Conservation (phyloP, 2,113 vertebrate species). For the Stegastes partitus region DNA sequence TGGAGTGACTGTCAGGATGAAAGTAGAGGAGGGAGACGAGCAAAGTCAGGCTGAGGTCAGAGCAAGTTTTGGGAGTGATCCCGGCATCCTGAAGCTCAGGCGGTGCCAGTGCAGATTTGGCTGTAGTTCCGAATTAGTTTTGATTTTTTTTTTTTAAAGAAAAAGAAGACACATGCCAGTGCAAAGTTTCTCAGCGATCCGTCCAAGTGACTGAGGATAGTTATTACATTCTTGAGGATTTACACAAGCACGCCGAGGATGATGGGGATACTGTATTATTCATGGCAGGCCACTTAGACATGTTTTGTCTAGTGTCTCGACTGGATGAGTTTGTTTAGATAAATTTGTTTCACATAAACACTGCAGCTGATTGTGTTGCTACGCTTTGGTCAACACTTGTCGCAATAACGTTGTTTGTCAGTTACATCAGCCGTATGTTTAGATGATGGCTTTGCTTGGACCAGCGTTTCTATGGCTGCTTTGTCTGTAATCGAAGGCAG, state of each 20-base stretch:
- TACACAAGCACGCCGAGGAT: slow-evolving; percentile 46
- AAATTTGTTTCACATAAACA: slow-evolving; percentile 69
- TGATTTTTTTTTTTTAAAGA: background rate
- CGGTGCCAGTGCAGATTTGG: slow-evolving; percentile 60
- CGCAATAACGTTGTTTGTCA: slow-evolving; percentile 72
- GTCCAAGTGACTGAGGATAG: slow-evolving; percentile 48
- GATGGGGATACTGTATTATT: slow-evolving; percentile 63
- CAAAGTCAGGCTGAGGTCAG: slow-evolving; percentile 72
- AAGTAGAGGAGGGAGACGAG: slow-evolving; percentile 41
- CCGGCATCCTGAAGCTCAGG: slow-evolving; percentile 41
- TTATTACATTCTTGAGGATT: slow-evolving; percentile 66
- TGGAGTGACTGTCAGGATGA: slow-evolving; percentile 53
- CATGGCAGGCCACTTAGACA: slow-evolving; percentile 52
- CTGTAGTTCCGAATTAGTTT: slow-evolving; percentile 44
- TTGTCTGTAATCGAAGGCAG: slow-evolving; percentile 51
- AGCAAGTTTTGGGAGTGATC: slow-evolving; percentile 57
- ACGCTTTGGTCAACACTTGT: slow-evolving; percentile 61
- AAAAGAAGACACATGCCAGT: background rate
- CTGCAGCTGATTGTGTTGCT: slow-evolving; percentile 62
- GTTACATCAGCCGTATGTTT: slow-evolving; percentile 65
- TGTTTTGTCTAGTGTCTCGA: slow-evolving; percentile 71
- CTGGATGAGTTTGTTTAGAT: slow-evolving; percentile 67
- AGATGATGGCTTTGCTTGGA: slow-evolving; percentile 51
- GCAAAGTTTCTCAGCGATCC: slow-evolving; percentile 28
- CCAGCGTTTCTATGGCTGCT: slow-evolving; percentile 47